Conservation (phyloP, 1,140 invertebrate genomes). For the Ephestia elutella region DNA sequence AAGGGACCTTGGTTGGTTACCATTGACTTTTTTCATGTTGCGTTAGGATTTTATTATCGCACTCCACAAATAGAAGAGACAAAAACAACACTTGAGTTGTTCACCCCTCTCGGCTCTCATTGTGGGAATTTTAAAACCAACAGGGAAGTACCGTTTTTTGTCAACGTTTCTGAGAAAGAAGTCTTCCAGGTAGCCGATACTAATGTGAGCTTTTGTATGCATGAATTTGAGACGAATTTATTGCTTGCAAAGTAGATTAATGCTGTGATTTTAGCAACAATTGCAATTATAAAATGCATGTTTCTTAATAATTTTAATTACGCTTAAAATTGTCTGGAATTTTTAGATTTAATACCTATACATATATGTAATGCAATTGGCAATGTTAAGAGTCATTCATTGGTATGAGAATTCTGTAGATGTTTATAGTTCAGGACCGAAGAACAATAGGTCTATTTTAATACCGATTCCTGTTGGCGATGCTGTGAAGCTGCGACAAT, state of each 20-base stretch:
- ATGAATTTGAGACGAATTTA: constrained; percentile 10
- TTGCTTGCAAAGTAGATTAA: constrained; percentile 18
- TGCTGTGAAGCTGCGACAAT: constrained; percentile 60
- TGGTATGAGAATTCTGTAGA: neutral
- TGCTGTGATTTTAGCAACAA: neutral
- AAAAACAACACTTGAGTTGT: constrained; percentile 64
- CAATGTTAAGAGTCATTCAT: no score
- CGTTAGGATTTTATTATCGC: constrained; percentile 47
- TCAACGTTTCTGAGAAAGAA: constrained; percentile 47
- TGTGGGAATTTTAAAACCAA: constrained; percentile 59
- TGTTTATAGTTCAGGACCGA: constrained; percentile 9
- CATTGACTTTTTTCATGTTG: constrained; percentile 18
- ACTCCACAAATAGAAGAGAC: constrained; percentile 49
- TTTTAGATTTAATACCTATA: no score
- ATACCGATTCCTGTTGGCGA: constrained; percentile 43
- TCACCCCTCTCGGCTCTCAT: constrained; percentile 49
- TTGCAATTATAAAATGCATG: neutral
- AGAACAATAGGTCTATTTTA: constrained; percentile 42
- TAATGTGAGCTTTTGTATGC: constrained; percentile 37
- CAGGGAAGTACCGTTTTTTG: constrained; percentile 49
- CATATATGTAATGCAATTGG: no score
- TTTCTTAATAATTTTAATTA: no score
- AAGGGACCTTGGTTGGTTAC: neutral
- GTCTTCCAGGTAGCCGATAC: constrained; percentile 50
- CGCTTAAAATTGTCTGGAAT: no score